Percentiles rank a stretch among this genome's conserved stretches.
These are phyloP conservation scores for Chirona hameri DNA, from an alignment of 2,888 invertebrate species.

Conservation along the genomic window DNA sequence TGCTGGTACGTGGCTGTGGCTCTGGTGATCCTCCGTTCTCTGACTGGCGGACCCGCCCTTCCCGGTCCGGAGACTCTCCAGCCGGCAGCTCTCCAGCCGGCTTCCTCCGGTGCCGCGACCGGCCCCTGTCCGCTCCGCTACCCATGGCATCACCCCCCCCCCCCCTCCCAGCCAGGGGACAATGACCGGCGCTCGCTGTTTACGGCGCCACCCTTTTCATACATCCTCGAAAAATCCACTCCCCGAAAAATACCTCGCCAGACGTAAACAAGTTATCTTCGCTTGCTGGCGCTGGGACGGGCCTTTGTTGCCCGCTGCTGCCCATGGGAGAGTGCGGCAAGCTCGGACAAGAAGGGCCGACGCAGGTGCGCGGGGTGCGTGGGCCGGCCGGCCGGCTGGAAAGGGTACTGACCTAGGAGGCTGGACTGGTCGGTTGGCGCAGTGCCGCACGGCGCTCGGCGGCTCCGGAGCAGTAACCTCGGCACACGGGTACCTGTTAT, in stretches of 20 bases:
- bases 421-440: background rate
- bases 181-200: slow-evolving; percentile 4
- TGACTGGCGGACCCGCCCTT: no score
- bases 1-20: no score
- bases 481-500: background rate
- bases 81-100: no score
- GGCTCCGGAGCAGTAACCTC: no score
- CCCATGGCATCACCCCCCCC: background rate
- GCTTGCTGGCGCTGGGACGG: background rate
- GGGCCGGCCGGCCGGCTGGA: background rate
- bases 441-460: background rate
- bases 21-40: no score
- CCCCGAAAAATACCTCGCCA: slow-evolving; percentile 9
- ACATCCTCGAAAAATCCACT: slow-evolving; percentile 13
- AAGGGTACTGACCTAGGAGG: background rate
- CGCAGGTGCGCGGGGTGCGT: background rate
- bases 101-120: no score
- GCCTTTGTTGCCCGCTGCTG: background rate
- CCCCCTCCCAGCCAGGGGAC: background rate
- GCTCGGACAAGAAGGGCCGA: background rate
- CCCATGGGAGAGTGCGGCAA: background rate
- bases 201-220: background rate
- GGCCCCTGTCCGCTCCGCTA: background rate
- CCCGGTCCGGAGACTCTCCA: no score
- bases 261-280: slow-evolving; percentile 13